A percentile compares a stretch with the other conserved stretches of the same genome.
Conservation (phyloP, 1,140 invertebrate species). For the Bradynema listronoti region DNA sequence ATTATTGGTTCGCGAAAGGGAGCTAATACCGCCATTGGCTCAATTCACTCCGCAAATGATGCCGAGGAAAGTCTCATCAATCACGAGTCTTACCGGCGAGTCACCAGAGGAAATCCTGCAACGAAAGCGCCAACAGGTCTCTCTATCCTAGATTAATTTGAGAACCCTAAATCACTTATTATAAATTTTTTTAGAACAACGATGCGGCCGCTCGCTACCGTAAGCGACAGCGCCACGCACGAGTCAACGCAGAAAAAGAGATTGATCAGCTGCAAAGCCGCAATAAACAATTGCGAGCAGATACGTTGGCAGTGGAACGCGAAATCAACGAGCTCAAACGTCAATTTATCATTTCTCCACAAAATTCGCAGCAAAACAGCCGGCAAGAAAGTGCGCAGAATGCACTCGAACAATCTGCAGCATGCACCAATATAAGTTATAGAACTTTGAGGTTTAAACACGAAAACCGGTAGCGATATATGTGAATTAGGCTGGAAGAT, state of each 20-base stretch:
- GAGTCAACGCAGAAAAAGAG: slow-evolving; percentile 19
- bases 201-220: slow-evolving; percentile 42
- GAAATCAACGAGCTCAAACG: slow-evolving; percentile 32
- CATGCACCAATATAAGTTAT: too few relatives aligned
- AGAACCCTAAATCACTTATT: not conserved
- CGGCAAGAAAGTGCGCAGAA: too few relatives aligned
- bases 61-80: not conserved
- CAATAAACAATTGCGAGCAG: slow-evolving; percentile 20
- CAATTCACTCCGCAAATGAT: too few relatives aligned
- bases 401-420: too few relatives aligned
- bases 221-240: slow-evolving; percentile 25
- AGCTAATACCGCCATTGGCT: not conserved
- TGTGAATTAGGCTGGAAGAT: too few relatives aligned
- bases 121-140: slow-evolving; percentile 41
- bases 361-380: too few relatives aligned
- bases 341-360: too few relatives aligned
- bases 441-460: too few relatives aligned
- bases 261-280: slow-evolving; percentile 22
- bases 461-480: too few relatives aligned
- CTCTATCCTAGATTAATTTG: not conserved
- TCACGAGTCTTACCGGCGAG: slow-evolving; percentile 6
- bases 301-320: slow-evolving; percentile 31
- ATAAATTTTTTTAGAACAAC: slow-evolving; percentile 33
- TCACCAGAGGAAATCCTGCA: slow-evolving; percentile 42
- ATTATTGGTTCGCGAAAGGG: not conserved